Conservation (phyloP, 2,797 vertebrate species). For the Serranus cabrilla region DNA sequence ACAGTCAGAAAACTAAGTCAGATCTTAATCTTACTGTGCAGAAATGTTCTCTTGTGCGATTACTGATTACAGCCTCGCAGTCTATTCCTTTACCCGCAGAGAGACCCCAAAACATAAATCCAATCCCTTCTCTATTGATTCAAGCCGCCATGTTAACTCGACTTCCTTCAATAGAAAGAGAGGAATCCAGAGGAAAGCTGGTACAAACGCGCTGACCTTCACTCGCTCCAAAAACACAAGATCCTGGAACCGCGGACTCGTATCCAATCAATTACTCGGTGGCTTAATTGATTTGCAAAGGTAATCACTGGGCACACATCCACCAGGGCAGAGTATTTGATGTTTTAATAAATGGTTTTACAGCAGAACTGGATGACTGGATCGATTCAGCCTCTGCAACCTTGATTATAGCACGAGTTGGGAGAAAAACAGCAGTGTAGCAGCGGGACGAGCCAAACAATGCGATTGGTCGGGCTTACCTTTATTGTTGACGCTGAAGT, state of each 20-base stretch:
- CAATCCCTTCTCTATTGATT: slow-evolving; percentile 68
- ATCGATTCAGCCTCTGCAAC: slow-evolving; percentile 69
- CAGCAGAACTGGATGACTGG: slow-evolving; percentile 63
- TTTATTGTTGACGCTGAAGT: slow-evolving; percentile 47
- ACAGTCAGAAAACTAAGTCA: slow-evolving; percentile 7
- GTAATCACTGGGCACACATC: slow-evolving; percentile 75
- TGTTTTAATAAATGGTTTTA: slow-evolving; percentile 82
- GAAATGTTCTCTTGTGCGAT: slow-evolving; percentile 12
- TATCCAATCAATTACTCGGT: slow-evolving; percentile 73
- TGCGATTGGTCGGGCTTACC: slow-evolving; percentile 48
- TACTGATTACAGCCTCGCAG: slow-evolving; percentile 46
- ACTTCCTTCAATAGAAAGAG: slow-evolving; percentile 39
- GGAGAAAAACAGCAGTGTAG: slow-evolving; percentile 51
- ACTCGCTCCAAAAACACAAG: slow-evolving; percentile 58
- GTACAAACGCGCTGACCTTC: slow-evolving; percentile 66
- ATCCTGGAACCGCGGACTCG: slow-evolving; percentile 55
- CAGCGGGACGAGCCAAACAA: slow-evolving; percentile 24
- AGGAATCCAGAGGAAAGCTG: slow-evolving; percentile 49
- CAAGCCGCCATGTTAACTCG: slow-evolving; percentile 46
- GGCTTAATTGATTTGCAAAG: slow-evolving; percentile 80
- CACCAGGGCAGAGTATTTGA: slow-evolving; percentile 69
- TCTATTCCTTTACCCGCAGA: slow-evolving; percentile 34
- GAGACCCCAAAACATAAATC: slow-evolving; percentile 53
- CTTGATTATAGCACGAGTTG: slow-evolving; percentile 71
- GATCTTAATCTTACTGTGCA: slow-evolving; percentile 19